Evolutionary conservation across 2,797 vertebrate genomes (phyloP).

Genomic region (Tiaroga cobitis): DNA sequence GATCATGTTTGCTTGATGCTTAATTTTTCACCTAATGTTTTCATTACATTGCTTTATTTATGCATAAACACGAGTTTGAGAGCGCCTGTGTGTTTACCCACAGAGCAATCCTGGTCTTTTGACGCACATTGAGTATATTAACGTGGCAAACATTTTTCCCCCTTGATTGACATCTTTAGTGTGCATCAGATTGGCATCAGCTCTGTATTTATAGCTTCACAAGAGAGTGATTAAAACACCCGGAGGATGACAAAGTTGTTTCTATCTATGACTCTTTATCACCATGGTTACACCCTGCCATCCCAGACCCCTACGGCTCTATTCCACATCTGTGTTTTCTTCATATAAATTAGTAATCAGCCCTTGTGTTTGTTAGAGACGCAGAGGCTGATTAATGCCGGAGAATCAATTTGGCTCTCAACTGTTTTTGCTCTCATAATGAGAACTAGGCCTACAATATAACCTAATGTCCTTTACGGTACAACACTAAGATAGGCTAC

Average conservation of each 20-base stretch:
- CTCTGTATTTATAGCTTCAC: conserved; percentile 29
- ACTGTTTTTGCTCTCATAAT: not conserved
- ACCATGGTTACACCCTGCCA: conserved; percentile 54
- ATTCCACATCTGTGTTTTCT: conserved; percentile 52
- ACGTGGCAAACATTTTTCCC: not conserved
- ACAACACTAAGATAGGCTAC: not conserved
- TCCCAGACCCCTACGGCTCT: conserved; percentile 41
- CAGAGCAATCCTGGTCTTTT: not conserved
- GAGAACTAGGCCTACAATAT: not conserved
- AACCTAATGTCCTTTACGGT: not conserved
- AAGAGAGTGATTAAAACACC: conserved; percentile 18
- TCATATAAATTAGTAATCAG: conserved; percentile 51
- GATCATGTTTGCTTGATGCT: conserved; percentile 12
- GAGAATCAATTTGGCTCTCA: conserved; percentile 35
- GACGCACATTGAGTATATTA: conserved; percentile 20
- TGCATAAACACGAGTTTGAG: not conserved
- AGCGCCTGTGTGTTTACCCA: not conserved
- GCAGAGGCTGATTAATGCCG: conserved; percentile 1
- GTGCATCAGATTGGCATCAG: not conserved
- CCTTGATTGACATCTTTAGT: conserved; percentile 26
- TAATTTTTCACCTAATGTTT: not conserved
- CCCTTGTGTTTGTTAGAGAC: conserved; percentile 33
- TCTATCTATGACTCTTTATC: conserved; percentile 50
- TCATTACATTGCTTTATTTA: conserved; percentile 19
- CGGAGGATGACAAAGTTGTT: conserved; percentile 36